phyloP scores from a whole-genome alignment of 2,888 invertebrate genomes.

The Dorcus hopei region DNA sequence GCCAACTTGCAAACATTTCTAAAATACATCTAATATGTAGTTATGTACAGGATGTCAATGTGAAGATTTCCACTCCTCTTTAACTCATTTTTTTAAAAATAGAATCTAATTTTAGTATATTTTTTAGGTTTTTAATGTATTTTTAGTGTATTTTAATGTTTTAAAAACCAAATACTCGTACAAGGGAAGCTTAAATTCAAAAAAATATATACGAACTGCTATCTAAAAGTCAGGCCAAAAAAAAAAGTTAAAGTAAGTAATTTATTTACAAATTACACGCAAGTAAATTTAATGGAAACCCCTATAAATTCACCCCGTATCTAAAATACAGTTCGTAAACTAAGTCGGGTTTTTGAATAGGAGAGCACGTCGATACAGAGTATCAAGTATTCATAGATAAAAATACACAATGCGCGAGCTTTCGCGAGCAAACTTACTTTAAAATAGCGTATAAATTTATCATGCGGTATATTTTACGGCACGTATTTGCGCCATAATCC shows the following conservation, averaged over 20 bases:
- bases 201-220: neutral
- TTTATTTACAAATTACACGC: slow-evolving; percentile 1
- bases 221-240: neutral
- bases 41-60: no score
- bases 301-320: neutral
- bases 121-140: no score
- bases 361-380: neutral
- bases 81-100: no score
- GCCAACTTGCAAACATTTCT: no score
- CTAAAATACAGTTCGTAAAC: neutral
- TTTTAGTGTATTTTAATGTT: no score
- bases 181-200: no score
- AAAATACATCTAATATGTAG: no score
- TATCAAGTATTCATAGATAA: slow-evolving; percentile 2
- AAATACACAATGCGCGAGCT: neutral
- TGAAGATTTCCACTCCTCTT: no score
- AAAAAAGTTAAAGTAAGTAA: neutral
- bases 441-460: neutral
- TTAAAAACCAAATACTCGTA: no score
- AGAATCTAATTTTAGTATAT: no score
- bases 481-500: neutral
- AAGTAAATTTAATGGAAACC: neutral
- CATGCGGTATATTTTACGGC: slow-evolving; percentile 1
- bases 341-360: neutral
- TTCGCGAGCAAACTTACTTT: neutral